These are phyloP conservation scores for Sylvilagus floridanus DNA, from an alignment of 2,797 vertebrate species.

Conservation along the genomic window DNA sequence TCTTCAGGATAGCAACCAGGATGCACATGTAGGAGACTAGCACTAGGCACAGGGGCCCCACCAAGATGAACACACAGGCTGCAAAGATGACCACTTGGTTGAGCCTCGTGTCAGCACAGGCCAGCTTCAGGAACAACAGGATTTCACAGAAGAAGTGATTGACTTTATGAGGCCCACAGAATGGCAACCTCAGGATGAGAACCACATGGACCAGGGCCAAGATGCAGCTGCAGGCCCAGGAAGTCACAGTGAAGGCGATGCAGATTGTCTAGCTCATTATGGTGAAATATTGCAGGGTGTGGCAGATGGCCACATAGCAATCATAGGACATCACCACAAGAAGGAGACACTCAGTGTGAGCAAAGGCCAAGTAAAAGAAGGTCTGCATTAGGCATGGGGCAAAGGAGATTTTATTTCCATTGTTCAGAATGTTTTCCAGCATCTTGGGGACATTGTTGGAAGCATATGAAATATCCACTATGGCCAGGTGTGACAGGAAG, in stretches of 20 bases:
- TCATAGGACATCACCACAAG: conserved; percentile 77
- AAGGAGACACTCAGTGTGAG: conserved; percentile 75
- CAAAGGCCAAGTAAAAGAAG: conserved; percentile 77
- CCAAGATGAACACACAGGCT: conserved; percentile 73
- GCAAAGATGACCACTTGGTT: conserved; percentile 77
- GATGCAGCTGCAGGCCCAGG: conserved; percentile 59
- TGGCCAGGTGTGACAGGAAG: conserved; percentile 72
- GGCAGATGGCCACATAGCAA: conserved; percentile 63
- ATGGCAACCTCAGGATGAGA: conserved; percentile 64
- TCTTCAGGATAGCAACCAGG: conserved; percentile 61
- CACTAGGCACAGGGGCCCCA: conserved; percentile 70
- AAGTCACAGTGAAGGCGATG: background rate
- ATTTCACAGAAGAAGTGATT: conserved; percentile 62
- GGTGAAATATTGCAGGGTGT: conserved; percentile 34
- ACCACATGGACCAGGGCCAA: conserved; percentile 68
- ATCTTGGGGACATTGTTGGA: conserved; percentile 80
- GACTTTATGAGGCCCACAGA: conserved; percentile 67
- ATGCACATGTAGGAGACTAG: conserved; percentile 66
- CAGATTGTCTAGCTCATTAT: conserved; percentile 69
- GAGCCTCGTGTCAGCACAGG: conserved; percentile 71
- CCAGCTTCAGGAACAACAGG: conserved; percentile 69
- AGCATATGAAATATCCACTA: conserved; percentile 67
- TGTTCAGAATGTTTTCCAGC: conserved; percentile 60
- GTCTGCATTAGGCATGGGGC: conserved; percentile 70
- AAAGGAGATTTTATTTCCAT: conserved; percentile 67